A percentile compares a stretch with the other conserved stretches of the same genome.
These are phyloP conservation scores for Amphipyra tragopoginis DNA, from an alignment of 2,888 invertebrate genomes.

Conservation along the genomic window DNA sequence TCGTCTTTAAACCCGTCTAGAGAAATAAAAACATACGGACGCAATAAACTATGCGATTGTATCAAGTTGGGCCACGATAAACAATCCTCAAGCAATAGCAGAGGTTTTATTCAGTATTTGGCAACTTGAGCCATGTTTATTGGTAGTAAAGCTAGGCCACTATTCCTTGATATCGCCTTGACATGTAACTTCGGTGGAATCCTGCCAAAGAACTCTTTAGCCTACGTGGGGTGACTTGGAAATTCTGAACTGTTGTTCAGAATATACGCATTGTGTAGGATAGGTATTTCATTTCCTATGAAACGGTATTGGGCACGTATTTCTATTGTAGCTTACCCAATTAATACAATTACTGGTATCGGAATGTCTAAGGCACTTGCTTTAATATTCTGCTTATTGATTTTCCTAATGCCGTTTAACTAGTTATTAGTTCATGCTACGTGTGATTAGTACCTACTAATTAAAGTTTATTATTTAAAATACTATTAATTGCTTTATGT, in stretches of 20 bases:
- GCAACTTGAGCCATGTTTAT: conserved; percentile 50
- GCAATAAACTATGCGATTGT: conserved; percentile 38
- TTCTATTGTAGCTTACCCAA: conserved; percentile 14
- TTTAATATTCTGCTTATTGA: conserved; percentile 25
- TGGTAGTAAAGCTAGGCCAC: conserved; percentile 44
- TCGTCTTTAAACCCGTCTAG: background rate
- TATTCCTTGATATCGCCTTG: conserved; percentile 47
- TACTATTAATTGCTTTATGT: too few species aligned
- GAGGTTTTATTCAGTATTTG: conserved; percentile 49
- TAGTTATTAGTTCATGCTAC: conserved; percentile 5
- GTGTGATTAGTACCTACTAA: background rate
- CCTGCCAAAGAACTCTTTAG: conserved; percentile 45
- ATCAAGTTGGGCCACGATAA: conserved; percentile 23
- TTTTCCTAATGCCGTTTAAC: conserved; percentile 9
- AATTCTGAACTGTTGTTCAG: conserved; percentile 25
- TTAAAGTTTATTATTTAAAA: too few species aligned
- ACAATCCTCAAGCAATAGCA: conserved; percentile 38
- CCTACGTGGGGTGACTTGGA: conserved; percentile 23
- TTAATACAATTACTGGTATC: conserved; percentile 30
- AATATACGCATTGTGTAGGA: conserved; percentile 12
- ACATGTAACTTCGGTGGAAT: conserved; percentile 57
- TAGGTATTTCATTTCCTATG: conserved; percentile 25
- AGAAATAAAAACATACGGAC: conserved; percentile 19
- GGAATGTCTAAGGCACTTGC: conserved; percentile 9
- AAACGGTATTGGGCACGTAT: conserved; percentile 5